phyloP scores from a whole-genome alignment of 1,140 invertebrate genomes.

The Brachionus koreanus region DNA sequence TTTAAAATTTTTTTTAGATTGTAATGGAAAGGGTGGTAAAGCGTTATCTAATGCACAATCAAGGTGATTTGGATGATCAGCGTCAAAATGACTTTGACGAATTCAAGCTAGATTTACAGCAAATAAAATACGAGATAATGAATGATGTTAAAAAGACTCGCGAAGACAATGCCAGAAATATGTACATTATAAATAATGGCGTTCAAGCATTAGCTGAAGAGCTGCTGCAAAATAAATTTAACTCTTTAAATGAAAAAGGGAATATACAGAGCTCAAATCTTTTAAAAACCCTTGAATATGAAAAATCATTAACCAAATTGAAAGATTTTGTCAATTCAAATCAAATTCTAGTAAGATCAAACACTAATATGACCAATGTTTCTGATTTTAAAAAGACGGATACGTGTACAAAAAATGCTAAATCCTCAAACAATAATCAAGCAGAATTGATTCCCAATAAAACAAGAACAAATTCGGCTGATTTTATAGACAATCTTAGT shows the following conservation, averaged over 20 bases:
- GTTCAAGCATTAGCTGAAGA: constrained; percentile 1
- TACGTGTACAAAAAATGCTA: not conserved
- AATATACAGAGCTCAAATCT: not conserved
- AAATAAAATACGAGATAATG: constrained; percentile 15
- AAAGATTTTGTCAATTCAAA: constrained; percentile 14
- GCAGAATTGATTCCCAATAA: not conserved
- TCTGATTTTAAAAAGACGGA: not conserved
- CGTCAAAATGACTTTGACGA: constrained; percentile 45
- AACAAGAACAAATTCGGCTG: not conserved
- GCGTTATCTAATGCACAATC: constrained; percentile 37
- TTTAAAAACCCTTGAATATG: not conserved
- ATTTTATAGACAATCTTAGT: constrained; percentile 13
- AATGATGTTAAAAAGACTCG: constrained; percentile 28
- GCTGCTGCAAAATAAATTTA: not conserved
- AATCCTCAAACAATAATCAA: not conserved
- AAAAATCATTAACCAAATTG: not conserved
- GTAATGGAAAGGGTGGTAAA: constrained; percentile 44
- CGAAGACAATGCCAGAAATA: not conserved
- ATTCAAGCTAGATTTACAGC: constrained; percentile 40
- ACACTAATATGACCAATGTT: not conserved
- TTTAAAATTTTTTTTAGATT: constrained; percentile 10
- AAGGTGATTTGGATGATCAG: constrained; percentile 27
- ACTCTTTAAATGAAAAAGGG: not conserved
- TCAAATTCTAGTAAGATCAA: not conserved
- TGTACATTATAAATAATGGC: constrained; percentile 19